Conservation (phyloP, 2,888 invertebrate genomes). For the Heliconius hortense region DNA sequence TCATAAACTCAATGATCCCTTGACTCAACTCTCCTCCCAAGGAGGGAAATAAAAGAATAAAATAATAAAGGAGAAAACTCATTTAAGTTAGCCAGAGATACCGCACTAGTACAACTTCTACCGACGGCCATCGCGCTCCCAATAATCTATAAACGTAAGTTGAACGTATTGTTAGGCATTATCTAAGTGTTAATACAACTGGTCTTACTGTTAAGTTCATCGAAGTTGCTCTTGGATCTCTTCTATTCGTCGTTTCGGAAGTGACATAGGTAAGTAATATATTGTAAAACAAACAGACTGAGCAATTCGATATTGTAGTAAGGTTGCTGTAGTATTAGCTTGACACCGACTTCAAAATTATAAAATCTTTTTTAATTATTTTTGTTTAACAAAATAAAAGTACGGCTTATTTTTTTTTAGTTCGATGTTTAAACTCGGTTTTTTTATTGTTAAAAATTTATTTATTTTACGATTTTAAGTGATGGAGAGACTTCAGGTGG, state of each 20-base stretch:
- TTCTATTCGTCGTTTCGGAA: conserved; percentile 1
- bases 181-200: conserved; percentile 37
- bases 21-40: conserved; percentile 61
- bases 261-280: not conserved
- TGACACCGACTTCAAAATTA: too few relatives aligned
- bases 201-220: conserved; percentile 22
- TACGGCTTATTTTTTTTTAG: too few relatives aligned
- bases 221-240: conserved; percentile 15
- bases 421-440: too few relatives aligned
- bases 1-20: conserved; percentile 73
- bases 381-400: too few relatives aligned
- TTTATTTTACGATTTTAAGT: too few relatives aligned
- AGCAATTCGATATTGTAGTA: not conserved
- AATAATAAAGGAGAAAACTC: conserved; percentile 52
- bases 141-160: conserved; percentile 39
- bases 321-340: too few relatives aligned
- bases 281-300: not conserved
- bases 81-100: conserved; percentile 73
- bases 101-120: conserved; percentile 57
- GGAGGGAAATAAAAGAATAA: conserved; percentile 60
- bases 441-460: too few relatives aligned
- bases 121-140: conserved; percentile 29
- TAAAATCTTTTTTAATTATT: too few relatives aligned
- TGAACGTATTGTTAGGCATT: conserved; percentile 39
- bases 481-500: too few relatives aligned